A percentile compares a stretch with the other conserved stretches of the same genome.
These are phyloP conservation scores for Cynopterus sphinx DNA, from an alignment of 2,797 vertebrate genomes.

Conservation along the genomic window DNA sequence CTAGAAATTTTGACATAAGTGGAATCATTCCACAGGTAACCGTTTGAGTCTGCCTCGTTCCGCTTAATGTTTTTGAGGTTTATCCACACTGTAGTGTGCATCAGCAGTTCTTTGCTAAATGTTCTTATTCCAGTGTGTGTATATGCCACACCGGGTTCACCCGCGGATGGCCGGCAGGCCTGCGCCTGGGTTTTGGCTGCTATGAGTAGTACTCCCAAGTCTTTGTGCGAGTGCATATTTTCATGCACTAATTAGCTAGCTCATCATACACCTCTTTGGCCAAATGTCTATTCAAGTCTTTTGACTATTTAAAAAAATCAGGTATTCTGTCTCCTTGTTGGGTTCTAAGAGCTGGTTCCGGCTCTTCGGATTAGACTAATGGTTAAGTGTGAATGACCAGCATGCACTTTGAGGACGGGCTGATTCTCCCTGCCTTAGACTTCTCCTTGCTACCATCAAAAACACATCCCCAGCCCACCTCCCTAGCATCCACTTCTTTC, in stretches of 20 bases:
- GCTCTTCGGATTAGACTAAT: not conserved
- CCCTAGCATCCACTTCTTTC: not conserved
- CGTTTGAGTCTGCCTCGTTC: not conserved
- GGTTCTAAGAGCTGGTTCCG: not conserved
- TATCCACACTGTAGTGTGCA: not conserved
- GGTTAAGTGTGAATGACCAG: not conserved
- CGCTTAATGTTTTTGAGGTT: not conserved
- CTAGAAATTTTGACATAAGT: constrained; percentile 20
- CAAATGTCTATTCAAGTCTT: not conserved
- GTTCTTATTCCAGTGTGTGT: not conserved
- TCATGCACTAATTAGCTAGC: not conserved
- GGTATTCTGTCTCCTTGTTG: not conserved
- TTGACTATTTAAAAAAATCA: not conserved
- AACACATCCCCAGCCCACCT: not conserved
- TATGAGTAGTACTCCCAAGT: not conserved
- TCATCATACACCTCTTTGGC: not conserved
- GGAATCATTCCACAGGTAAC: not conserved
- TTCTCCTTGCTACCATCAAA: not conserved
- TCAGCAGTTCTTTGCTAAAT: not conserved
- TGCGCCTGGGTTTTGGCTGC: not conserved
- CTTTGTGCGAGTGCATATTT: not conserved
- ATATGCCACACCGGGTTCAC: not conserved
- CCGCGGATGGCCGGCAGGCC: not conserved
- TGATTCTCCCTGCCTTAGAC: not conserved
- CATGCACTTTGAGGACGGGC: not conserved